phyloP scores from a whole-genome alignment of 2,888 invertebrate genomes.

The Cephus pygmeus region DNA sequence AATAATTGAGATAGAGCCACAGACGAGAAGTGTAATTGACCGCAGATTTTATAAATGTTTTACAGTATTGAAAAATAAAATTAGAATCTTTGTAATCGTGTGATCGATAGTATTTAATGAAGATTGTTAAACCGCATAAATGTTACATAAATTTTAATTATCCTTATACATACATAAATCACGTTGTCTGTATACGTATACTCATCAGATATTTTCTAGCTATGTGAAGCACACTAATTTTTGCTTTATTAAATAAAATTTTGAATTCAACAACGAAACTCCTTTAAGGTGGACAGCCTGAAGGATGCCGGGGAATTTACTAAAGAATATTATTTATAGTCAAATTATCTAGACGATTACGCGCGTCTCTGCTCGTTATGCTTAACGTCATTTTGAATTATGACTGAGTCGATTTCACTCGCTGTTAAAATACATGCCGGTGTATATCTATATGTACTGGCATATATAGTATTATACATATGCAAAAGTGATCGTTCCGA shows the following conservation, averaged over 20 bases:
- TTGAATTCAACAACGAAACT: background rate
- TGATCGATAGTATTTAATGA: background rate
- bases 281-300: background rate
- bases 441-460: background rate
- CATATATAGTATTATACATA: background rate
- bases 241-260: background rate
- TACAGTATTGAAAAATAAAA: background rate
- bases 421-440: background rate
- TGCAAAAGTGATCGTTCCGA: background rate
- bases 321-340: background rate
- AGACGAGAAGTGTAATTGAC: conserved; percentile 30
- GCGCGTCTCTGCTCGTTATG: background rate
- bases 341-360: background rate
- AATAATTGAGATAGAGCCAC: background rate
- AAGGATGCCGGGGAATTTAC: background rate
- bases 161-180: background rate
- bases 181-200: background rate
- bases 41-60: background rate
- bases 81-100: background rate
- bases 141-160: background rate
- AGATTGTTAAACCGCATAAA: background rate
- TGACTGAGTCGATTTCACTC: background rate
- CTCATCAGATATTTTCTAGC: background rate
- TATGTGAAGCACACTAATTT: background rate
- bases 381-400: background rate